These are phyloP conservation scores for Fistularia commersonii DNA, from an alignment of 2,797 vertebrate genomes.

Conservation along the genomic window DNA sequence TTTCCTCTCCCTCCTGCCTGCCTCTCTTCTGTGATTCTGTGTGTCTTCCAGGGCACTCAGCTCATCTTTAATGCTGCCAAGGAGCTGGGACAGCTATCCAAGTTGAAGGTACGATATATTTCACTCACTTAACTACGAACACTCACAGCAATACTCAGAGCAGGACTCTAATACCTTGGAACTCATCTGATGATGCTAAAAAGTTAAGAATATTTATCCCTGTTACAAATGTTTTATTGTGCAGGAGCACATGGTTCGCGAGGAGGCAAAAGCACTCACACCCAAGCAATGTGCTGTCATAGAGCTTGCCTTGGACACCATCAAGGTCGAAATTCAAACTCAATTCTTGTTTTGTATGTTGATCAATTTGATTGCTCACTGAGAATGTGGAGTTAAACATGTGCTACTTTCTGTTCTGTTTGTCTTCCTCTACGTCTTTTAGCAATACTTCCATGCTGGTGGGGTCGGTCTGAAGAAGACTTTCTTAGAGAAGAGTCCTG, in stretches of 20 bases:
- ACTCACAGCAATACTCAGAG: too few relatives aligned
- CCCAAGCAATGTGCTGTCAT: constrained; percentile 98
- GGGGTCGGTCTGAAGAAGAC: constrained; percentile 98
- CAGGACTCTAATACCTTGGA: too few relatives aligned
- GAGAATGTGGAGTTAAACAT: too few relatives aligned
- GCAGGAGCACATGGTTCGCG: constrained; percentile 97
- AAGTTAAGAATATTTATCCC: background rate
- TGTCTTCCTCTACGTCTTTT: constrained; percentile 10
- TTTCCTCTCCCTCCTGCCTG: constrained; percentile 6
- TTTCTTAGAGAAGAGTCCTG: constrained; percentile 96
- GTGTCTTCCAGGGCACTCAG: constrained; percentile 86
- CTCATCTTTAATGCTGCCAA: constrained; percentile 98
- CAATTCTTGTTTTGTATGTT: background rate
- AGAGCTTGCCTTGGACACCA: constrained; percentile 94
- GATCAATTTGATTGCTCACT: background rate
- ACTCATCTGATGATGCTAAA: background rate
- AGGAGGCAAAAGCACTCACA: constrained; percentile 94
- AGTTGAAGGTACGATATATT: constrained; percentile 86
- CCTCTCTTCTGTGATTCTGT: constrained; percentile 24
- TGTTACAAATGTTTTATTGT: background rate
- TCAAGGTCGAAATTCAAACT: constrained; percentile 85
- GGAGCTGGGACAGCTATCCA: constrained; percentile 96
- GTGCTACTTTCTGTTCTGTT: background rate
- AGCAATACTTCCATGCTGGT: constrained; percentile 99
- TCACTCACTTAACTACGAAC: background rate